Conservation (phyloP, 1,140 invertebrate genomes). For the Saxidomus purpurata region DNA sequence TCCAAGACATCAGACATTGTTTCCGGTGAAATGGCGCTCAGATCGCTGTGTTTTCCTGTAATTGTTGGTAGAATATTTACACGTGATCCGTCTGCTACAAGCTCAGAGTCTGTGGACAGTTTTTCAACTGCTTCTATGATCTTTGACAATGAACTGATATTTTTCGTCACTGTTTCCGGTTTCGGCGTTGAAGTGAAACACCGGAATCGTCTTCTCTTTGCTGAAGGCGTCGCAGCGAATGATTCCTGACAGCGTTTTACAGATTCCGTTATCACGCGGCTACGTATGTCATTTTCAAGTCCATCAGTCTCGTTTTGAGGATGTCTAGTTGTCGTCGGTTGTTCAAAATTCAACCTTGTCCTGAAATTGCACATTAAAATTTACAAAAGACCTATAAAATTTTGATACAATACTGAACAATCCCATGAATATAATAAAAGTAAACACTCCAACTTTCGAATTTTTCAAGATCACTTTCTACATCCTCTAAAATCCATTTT, state of each 20-base stretch:
- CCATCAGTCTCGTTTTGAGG: too few species aligned
- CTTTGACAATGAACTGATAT: not conserved
- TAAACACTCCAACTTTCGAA: not conserved
- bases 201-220: not conserved
- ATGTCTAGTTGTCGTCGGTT: not conserved
- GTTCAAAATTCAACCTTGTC: not conserved
- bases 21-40: constrained; percentile 37
- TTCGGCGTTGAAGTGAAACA: constrained; percentile 4
- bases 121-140: constrained; percentile 40
- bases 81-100: constrained; percentile 22
- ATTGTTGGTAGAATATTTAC: constrained; percentile 32
- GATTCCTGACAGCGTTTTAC: not conserved
- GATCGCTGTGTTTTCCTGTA: constrained; percentile 49
- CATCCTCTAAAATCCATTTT: not conserved
- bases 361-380: not conserved
- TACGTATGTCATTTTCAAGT: too few species aligned
- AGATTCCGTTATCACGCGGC: not conserved
- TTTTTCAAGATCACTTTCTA: not conserved
- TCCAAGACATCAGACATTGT: constrained; percentile 73
- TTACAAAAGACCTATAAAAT: not conserved
- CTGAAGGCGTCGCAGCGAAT: not conserved
- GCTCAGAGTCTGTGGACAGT: constrained; percentile 26
- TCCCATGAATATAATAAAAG: not conserved
- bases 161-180: not conserved
- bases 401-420: not conserved